Base-by-base conservation (phyloP, 2,888 invertebrate species). In the Galeruca laticollis region DNA sequence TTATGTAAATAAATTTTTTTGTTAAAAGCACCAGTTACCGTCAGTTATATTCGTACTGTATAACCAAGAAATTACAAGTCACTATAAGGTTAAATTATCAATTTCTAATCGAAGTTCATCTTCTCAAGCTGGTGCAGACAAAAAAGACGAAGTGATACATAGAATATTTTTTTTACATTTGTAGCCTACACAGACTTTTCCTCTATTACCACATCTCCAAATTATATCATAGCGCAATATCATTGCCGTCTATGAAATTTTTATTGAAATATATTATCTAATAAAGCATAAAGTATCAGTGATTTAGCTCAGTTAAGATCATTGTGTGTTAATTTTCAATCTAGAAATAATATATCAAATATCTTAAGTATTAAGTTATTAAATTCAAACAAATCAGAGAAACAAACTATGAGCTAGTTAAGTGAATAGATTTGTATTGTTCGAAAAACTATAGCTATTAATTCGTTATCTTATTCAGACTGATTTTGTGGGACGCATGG, bases 381-480 rank as follows among this genome's bases (percentile, higher is more conserved):
- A 26, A 2, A 5, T 47, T 18, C 9, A 47, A 47, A 6, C 10
- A 47, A 6, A 15, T 15, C 15, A 18, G 15, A 18, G 15, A 47
- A 18, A 47, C 1, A 47, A 47, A 37, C 10, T 6, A 37, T 11
- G 9, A 6, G 4, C 9, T 33, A 9, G 5, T 3, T 43, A 15
- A 43, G 43, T 10, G 13, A 43, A 13, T 43, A 15, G 15, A 43
- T 43, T 43, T 13, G 43, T 43, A 15, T 43, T 43, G 15, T 15
- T 43, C 2, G n/a, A 43, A 13, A 43, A 43, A n/a, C 43, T 43
- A 20, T 56, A n/a, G 33, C 56, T 21, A 13, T 56, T 31, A 56
- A 33, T 33, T 56, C n/a, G n/a, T 56, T 60, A 60, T 56, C 56
- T 56, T 9, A 40, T 8, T 31, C 13, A 56, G 18, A 56, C 54